phyloP scores from a whole-genome alignment of 2,113 vertebrate species.

The Stictonetta naevosa region DNA sequence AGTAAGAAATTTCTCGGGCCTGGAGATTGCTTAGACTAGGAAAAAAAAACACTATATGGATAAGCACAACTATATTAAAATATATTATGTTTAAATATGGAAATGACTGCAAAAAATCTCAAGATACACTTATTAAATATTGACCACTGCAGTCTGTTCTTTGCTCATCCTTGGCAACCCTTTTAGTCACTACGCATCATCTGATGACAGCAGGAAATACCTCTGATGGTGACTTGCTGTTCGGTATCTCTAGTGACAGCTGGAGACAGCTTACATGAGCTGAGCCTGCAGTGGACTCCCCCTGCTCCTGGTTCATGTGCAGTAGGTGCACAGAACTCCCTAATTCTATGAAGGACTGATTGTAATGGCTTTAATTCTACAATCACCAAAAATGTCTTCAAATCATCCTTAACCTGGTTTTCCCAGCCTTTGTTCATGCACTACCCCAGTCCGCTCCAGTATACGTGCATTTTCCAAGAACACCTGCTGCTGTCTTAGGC shows the following conservation, averaged over 20 bases:
- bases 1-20: slow-evolving; percentile 21
- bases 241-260: background rate
- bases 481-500: background rate
- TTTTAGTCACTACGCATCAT: background rate
- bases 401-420: background rate
- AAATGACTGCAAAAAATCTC: slow-evolving; percentile 6
- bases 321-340: background rate
- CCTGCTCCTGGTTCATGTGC: background rate
- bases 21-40: background rate
- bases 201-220: background rate
- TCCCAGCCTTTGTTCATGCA: background rate
- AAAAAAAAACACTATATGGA: background rate
- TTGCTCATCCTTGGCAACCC: background rate
- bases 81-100: background rate
- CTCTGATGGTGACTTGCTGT: background rate
- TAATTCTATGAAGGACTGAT: background rate
- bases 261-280: background rate
- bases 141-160: background rate
- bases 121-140: background rate
- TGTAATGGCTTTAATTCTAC: background rate
- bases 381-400: background rate
- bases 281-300: background rate
- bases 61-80: background rate
- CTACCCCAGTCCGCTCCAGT: background rate
- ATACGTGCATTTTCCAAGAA: background rate